Base-by-base conservation (phyloP, 2,888 invertebrate species). In the Tetheella fluctuosa region DNA sequence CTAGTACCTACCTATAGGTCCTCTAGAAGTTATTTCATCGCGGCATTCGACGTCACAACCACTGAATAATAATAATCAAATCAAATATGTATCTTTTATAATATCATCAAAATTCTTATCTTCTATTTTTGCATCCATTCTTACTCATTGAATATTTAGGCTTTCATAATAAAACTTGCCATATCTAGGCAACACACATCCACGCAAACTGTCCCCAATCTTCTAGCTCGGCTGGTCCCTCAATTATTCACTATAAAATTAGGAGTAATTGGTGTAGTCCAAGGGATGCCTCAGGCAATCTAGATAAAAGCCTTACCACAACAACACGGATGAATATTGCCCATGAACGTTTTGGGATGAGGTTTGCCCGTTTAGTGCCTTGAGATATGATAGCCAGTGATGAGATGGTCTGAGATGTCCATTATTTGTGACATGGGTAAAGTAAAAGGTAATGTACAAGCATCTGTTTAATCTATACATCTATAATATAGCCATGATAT, bases 181-280 rank as follows among this genome's bases (percentile, higher is more conserved):
- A 20, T 48, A 20, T 48, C 48, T 7, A 48, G 17, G 2, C 20
- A 3, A 48, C 48, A 20, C 48, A 7, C 48, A 48, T 48, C 48
- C 48, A 20, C 20, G 48, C 48, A 48, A n/a, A 48, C 48, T 48
- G 48, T 48, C 48, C 48, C 48, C 48, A 48, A 48, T 48, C 48
- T 48, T 20, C 48, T 48, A 48, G 48, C 48, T 20, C 7, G 54
- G 39, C n/a, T 39, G 48, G 17, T 20, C 52, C 64, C 67, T 85
- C 81, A 84, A 84, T 86, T 82, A 87, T 86, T 85, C 76, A 82
- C 67, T 73, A 75, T 70, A 75, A 80, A 86, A 83, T 85, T 81
- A 83, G 79, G 69, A 77, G 84, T 83, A 85, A 86, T 85, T 84
- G 84, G 71, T 64, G 13, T 65, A 72, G 73, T 67, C 71, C 75